A percentile compares a stretch with the other conserved stretches of the same genome.
These are phyloP conservation scores for Chironex yamaguchii DNA, from an alignment of 30 jellyfish, hydroid and myxozoan species.

Conservation along the genomic window DNA sequence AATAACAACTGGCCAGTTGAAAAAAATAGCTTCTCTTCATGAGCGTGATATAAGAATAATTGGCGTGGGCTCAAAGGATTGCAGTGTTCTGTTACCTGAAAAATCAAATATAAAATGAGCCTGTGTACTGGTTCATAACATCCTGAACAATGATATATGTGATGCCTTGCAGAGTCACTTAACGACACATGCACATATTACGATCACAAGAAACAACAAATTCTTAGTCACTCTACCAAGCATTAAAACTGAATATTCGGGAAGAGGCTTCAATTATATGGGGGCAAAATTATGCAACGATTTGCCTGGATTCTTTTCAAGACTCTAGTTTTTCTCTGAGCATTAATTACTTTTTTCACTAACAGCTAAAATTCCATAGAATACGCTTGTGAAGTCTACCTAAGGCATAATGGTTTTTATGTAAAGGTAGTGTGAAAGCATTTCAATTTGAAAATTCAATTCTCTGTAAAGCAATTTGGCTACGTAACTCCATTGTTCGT, in stretches of 20 bases:
- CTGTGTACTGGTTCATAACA: conserved; percentile 45
- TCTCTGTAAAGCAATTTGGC: too few species aligned
- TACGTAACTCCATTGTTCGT: too few species aligned
- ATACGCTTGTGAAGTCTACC: too few species aligned
- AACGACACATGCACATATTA: conserved; percentile 40
- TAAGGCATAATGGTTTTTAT: too few species aligned
- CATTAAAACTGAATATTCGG: conserved; percentile 43
- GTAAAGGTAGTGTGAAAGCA: too few species aligned
- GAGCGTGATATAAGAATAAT: conserved; percentile 37
- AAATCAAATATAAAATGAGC: conserved; percentile 39
- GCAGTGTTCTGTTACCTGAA: conserved; percentile 57
- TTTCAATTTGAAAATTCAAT: too few species aligned
- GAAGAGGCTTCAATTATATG: too few species aligned
- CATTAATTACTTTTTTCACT: too few species aligned
- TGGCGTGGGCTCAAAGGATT: conserved; percentile 43
- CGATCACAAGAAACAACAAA: conserved; percentile 41
- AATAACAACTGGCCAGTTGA: conserved; percentile 30
- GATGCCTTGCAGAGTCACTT: conserved; percentile 61
- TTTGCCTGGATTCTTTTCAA: too few species aligned
- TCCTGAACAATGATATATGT: conserved; percentile 16
- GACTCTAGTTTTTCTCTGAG: too few species aligned
- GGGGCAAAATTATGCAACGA: conserved; percentile 58
- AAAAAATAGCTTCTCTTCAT: conserved; percentile 48
- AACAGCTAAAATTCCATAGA: too few species aligned
- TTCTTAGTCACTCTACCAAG: conserved; percentile 61